Evolutionary conservation across 2,797 vertebrate genomes (phyloP), one percentile per base, ranked within the genome.

Genomic region (Enteromius trimaculatus): DNA sequence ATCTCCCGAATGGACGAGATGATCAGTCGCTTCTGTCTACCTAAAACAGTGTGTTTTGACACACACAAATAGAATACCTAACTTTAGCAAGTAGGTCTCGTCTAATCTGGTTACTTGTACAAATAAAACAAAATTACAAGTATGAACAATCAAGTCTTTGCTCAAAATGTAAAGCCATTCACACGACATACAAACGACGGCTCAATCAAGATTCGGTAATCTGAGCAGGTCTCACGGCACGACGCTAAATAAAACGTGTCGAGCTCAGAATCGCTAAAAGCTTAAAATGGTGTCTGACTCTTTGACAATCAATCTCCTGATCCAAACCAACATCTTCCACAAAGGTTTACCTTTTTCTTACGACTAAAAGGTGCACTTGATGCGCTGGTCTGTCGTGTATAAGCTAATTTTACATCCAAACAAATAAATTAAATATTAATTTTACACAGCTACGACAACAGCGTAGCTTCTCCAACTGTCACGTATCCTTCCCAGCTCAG

Each of bases 51-150:
- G 79, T 82, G 76, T 76, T 69, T 49, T 66, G 29, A 60, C 29
- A 79, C 29, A 79, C 70, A 79, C 34, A 65, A 39, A 74, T 60
- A 79, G 60, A 79, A 21, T 53, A 34, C 65, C 85, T 86, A 80
- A 78, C 65, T 84, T 81, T 13, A 58, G 58, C 72, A 80, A 34
- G 75, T 79, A 82, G 85, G 47, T 66, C 78, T 86, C 77, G 80
- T 82, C 77, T 87, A 84, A 82, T 87, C 65, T 51, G 83, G 47
- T 84, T 77, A 72, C 31, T 74, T 74, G 69, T 81, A 79, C 64
- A 86, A 86, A 86, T 69, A 51, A 70, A 87, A 86, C 72, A 82
- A 77, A 82, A 51, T 77, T 84, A 82, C 65, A 82, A 39, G 83
- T 34, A 60, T 77, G 19, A 75, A 77, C 72, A 81, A 53, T 51